Conservation (phyloP, 2,113 vertebrate species). For the Rattus norvegicus region DNA sequence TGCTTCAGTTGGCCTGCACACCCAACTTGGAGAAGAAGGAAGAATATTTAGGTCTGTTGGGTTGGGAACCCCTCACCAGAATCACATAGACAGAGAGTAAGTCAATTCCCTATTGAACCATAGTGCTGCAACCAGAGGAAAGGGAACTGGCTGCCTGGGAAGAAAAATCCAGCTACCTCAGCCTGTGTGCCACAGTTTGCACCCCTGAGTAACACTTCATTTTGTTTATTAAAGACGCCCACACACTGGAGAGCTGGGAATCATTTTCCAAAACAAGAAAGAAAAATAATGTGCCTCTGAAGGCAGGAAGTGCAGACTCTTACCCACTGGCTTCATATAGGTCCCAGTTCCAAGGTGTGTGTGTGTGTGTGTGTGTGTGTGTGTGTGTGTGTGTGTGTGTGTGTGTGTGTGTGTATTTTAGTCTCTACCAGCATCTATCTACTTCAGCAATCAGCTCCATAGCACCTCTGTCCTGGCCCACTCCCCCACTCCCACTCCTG, state of each 20-base stretch:
- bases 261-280: constrained; percentile 39
- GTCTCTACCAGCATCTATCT: constrained; percentile 66
- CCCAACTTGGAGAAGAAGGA: background rate
- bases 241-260: background rate
- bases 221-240: background rate
- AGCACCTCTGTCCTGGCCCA: background rate
- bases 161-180: background rate
- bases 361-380: background rate
- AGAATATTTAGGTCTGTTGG: background rate
- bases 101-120: background rate
- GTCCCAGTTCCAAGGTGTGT: background rate
- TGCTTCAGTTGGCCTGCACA: background rate
- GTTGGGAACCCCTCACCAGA: background rate
- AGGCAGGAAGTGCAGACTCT: background rate
- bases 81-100: background rate
- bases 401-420: constrained; percentile 42
- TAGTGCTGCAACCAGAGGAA: background rate
- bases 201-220: background rate
- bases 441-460: background rate
- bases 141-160: background rate
- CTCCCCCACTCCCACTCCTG: background rate
- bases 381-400: background rate
- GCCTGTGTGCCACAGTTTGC: background rate
- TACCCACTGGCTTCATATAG: constrained; percentile 38
- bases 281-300: constrained; percentile 17